Evolutionary conservation across 2,113 vertebrate species (phyloP).

Genomic region (Arenaria interpres): DNA sequence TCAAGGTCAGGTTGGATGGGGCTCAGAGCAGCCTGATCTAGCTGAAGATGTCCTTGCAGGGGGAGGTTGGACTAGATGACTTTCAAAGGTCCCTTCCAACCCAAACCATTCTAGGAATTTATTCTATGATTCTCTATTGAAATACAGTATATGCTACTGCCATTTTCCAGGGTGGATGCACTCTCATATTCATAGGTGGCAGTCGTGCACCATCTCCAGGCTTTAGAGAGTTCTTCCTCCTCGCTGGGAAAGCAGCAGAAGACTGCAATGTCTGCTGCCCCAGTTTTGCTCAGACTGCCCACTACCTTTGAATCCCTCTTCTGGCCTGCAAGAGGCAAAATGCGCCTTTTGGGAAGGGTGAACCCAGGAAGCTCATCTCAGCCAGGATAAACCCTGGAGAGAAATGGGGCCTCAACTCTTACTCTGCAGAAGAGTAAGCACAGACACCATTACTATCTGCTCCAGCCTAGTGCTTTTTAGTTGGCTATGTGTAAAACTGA

Average conservation of each 20-base stretch:
- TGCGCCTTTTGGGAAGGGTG: background rate
- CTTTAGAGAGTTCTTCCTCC: background rate
- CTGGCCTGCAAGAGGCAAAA: background rate
- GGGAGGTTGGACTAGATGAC: background rate
- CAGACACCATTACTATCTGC: background rate
- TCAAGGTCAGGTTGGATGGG: background rate
- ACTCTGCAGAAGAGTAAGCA: background rate
- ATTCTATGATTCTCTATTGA: background rate
- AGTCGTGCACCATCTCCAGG: background rate
- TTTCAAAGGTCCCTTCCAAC: background rate
- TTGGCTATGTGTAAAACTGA: background rate
- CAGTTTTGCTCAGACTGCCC: background rate
- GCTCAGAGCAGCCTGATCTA: background rate
- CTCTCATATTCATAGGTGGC: fast-evolving
- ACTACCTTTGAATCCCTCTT: background rate
- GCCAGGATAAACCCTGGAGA: background rate
- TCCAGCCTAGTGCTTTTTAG: background rate
- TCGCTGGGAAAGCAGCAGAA: background rate
- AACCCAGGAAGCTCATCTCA: background rate
- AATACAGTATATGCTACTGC: background rate
- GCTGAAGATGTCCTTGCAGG: background rate
- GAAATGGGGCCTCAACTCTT: background rate
- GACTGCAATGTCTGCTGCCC: fast-evolving
- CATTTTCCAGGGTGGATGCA: background rate
- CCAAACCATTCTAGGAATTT: background rate